Conservation (phyloP, 2,888 invertebrate species). For the Halocaridina rubra region DNA sequence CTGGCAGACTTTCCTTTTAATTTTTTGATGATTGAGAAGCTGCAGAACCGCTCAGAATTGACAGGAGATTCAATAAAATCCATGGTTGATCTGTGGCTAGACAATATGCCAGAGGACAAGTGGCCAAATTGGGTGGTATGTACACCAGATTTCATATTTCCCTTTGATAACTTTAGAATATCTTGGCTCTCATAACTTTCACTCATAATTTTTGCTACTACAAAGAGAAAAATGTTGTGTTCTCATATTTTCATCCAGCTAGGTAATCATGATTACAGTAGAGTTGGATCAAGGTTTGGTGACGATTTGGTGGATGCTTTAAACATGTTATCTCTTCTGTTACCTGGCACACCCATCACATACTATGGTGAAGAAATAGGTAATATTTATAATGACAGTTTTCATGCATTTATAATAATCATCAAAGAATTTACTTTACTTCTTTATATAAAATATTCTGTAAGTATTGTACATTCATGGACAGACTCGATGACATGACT, state of each 20-base stretch:
- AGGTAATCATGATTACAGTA: constrained; percentile 66
- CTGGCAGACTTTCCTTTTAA: constrained; percentile 69
- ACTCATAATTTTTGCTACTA: no score
- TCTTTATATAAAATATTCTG: no score
- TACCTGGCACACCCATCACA: constrained; percentile 87
- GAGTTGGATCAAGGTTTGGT: constrained; percentile 73
- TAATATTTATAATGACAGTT: no score
- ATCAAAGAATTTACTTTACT: no score
- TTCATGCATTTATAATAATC: no score
- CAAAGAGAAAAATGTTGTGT: no score
- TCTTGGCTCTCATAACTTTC: not conserved
- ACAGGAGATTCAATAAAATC: constrained; percentile 64
- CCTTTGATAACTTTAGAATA: no score
- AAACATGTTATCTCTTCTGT: constrained; percentile 82
- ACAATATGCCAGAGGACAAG: constrained; percentile 66
- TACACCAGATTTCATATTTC: not conserved
- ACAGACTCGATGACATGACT: no score
- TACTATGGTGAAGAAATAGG: constrained; percentile 91
- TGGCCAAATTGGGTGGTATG: constrained; percentile 68
- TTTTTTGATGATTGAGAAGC: constrained; percentile 65
- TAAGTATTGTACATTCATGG: no score
- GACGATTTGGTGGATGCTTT: constrained; percentile 77
- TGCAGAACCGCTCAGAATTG: constrained; percentile 52
- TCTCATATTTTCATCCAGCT: constrained; percentile 65
- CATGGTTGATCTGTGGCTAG: constrained; percentile 64